Evolutionary conservation across 2,113 vertebrate genomes (phyloP), one percentile per base, ranked within the genome.

Genomic region (Apus apus): DNA sequence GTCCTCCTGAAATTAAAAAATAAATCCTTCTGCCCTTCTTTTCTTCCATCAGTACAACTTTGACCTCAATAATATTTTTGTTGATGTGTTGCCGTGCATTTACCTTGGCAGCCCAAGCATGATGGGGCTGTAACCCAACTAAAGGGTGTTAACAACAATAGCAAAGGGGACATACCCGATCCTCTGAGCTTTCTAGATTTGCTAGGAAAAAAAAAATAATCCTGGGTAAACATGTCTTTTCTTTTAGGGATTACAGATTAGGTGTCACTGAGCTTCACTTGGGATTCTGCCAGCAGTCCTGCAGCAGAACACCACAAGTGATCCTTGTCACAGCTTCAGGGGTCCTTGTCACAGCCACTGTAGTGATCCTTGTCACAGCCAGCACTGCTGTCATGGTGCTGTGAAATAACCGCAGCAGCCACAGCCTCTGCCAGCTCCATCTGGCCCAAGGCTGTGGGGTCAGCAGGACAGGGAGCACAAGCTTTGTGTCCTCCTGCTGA

Each of bases 341-440:
- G n/a, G 46, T 74, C 48, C 60, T 83, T 89, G 54, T 82, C 2
- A 8, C 30, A 53, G 56, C 22, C 5, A 1, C 74, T 26, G 3
- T 2, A 45, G 60, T 1, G 7, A 53, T 81, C 22, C 32, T 75
- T 71, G 79, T 70, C 77, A 46, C 21, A 73, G 70, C 57, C 81
- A 78, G 51, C 0, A 0, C 65, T 54, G 65, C 76, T 90, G 32
- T 85, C 46, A 56, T 56, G 6, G 48, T 6, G 25, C 53, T 75
- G 71, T 3, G 6, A 51, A 65, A 60, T 53, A 46, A 56, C 27
- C 0, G 0, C 0, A 0, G 68, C 50, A 38, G 46, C 77, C 4
- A 1, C 73, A 75, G 51, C 51, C 8, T 22, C 5, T 2, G 70
- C 65, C 56, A 22, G 43, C 56, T 89, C 77, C n/a, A 4, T 13